Conservation (phyloP, 2,888 invertebrate species). For the Myopa tessellatipennis region DNA sequence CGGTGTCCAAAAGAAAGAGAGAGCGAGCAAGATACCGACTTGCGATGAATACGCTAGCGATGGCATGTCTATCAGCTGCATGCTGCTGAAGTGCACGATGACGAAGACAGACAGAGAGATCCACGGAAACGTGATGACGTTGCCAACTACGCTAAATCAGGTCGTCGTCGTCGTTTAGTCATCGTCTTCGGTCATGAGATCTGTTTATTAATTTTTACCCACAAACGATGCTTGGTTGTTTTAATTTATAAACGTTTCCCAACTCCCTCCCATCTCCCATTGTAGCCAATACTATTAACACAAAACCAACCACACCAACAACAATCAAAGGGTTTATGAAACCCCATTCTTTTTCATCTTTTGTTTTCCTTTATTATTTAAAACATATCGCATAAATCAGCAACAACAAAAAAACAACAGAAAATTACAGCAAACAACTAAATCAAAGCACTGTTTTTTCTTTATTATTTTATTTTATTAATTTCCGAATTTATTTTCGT, state of each 20-base stretch:
- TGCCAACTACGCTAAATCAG: not conserved
- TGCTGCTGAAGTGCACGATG: not conserved
- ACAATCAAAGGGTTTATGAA: too few relatives aligned
- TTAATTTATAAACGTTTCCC: too few relatives aligned
- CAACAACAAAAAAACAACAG: not conserved
- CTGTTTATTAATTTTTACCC: conserved; percentile 2
- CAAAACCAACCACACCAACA: too few relatives aligned
- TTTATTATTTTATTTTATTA: not conserved
- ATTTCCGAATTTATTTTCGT: conserved; percentile 1
- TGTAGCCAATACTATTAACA: too few relatives aligned
- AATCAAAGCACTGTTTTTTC: not conserved
- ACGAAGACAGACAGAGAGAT: not conserved
- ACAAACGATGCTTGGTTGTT: not conserved
- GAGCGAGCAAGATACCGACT: not conserved
- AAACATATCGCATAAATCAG: not conserved
- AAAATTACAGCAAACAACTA: not conserved
- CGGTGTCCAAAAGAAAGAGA: too few relatives aligned
- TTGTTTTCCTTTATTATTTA: not conserved
- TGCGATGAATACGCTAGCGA: not conserved
- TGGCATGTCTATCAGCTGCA: not conserved
- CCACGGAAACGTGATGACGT: not conserved
- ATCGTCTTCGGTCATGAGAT: conserved; percentile 1
- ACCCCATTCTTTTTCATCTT: not conserved
- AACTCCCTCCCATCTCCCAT: too few relatives aligned
- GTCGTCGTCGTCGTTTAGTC: not conserved